Evolutionary conservation across 2,888 invertebrate genomes (phyloP).

Genomic region (Ernsta delagoae): DNA sequence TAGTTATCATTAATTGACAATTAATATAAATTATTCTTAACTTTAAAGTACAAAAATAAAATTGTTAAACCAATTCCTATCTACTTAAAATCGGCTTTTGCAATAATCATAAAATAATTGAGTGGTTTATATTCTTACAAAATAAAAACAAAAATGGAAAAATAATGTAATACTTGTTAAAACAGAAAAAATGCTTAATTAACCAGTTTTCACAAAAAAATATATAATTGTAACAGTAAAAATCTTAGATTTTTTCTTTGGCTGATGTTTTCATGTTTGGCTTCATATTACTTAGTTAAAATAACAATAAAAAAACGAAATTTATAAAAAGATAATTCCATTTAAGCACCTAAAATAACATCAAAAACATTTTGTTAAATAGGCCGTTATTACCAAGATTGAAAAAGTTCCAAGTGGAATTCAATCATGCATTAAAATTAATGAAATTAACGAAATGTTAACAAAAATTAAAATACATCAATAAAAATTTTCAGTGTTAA

Average conservation of each 20-base stretch:
- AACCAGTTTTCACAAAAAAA: background rate
- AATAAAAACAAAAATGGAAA: background rate
- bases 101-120: background rate
- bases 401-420: too few relatives aligned
- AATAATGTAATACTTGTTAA: too few relatives aligned
- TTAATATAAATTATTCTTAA: conserved; percentile 72
- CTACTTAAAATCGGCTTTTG: conserved; percentile 42
- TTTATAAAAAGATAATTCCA: too few relatives aligned
- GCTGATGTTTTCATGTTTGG: background rate
- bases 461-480: too few relatives aligned
- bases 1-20: conserved; percentile 79
- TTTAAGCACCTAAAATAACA: too few relatives aligned
- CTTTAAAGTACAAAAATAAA: conserved; percentile 76
- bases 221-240: background rate
- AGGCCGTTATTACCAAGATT: too few relatives aligned
- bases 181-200: too few relatives aligned
- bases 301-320: background rate
- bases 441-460: too few relatives aligned
- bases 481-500: too few relatives aligned
- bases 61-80: conserved; percentile 66
- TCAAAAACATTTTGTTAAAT: too few relatives aligned
- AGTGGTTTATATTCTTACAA: background rate
- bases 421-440: too few relatives aligned
- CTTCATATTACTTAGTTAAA: background rate
- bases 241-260: conserved; percentile 7